Evolutionary conservation across 2,113 vertebrate genomes (phyloP), one percentile per base, ranked within the genome.

Genomic region (Copsychus sechellarum): DNA sequence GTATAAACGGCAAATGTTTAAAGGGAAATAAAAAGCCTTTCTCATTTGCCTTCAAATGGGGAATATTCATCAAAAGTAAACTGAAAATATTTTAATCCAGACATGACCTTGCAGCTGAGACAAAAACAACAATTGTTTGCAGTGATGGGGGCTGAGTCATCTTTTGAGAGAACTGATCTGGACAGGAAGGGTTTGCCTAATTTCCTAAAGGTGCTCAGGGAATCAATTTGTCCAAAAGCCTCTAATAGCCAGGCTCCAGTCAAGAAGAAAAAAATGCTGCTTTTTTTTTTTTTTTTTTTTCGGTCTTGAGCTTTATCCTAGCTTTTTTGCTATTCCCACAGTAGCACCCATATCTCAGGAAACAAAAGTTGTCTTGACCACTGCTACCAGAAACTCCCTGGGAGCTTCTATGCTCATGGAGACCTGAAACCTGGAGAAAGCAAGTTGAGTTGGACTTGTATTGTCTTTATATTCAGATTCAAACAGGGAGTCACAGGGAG

Each of bases 31-130:
- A 77, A 48, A 61, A 57, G 1, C 6, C 28, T 81, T 86, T 33
- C 5, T 86, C 34, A 26, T 62, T 71, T 84, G n/a, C 51, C 13
- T 86, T 77, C 40, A 61, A 28, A n/a, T 7, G 11, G 56, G 15
- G 21, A 81, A 51, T 71, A 71, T 45, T 83, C n/a, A 64, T 86
- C 88, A 86, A 47, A 88, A 88, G 13, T 70, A 88, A 94, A 78
- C 25, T 78, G 47, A 14, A 96, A 90, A 60, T 83, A 86, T 86
- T 92, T 96, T 86, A 86, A 90, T 82, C 34, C 54, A 83, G 73
- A 57, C 28, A 20, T 60, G 94, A 94, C 94, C 95, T 95, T 96
- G 94, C 36, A 92, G 53, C 86, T 86, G 90, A 81, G 76, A 86
- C 40, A 66, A 34, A 93, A 94, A 90, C 61, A 92, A 36, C 65